phyloP scores from a whole-genome alignment of 2,113 vertebrate species.

The Pseudopodoces humilis region DNA sequence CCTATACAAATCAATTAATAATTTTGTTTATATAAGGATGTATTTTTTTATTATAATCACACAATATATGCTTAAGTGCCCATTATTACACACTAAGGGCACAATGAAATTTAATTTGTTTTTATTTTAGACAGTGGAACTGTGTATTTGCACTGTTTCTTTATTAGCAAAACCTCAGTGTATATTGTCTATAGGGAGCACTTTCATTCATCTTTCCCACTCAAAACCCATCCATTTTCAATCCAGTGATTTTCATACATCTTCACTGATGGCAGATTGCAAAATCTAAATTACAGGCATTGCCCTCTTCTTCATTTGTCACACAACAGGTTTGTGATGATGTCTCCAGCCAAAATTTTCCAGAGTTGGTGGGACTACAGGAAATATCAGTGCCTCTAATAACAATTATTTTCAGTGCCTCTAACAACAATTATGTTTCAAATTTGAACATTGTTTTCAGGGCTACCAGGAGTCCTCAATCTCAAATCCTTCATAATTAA shows the following conservation, averaged over 20 bases:
- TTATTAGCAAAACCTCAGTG: slow-evolving; percentile 21
- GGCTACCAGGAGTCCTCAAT: neutral
- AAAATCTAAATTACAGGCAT: neutral
- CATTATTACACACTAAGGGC: slow-evolving; percentile 7
- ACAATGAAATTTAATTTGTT: neutral
- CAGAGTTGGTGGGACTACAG: neutral
- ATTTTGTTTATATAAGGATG: slow-evolving; percentile 59
- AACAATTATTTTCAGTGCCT: neutral
- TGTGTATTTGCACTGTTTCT: slow-evolving; percentile 22
- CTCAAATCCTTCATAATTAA: neutral
- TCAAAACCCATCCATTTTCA: neutral
- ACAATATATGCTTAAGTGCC: slow-evolving; percentile 40
- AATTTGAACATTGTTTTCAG: neutral
- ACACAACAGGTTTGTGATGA: neutral
- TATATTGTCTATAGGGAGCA: neutral
- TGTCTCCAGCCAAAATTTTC: neutral
- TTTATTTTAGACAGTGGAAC: slow-evolving; percentile 13
- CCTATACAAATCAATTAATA: slow-evolving; percentile 53
- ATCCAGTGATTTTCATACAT: neutral
- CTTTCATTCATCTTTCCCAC: neutral
- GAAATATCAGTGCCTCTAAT: neutral
- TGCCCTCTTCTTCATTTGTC: neutral
- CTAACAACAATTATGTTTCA: neutral
- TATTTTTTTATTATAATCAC: slow-evolving; percentile 49
- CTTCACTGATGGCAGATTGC: neutral